Evolutionary conservation across 2,888 invertebrate species (phyloP), one percentile per base, ranked within the genome.

Genomic region (Hemithea aestivaria): DNA sequence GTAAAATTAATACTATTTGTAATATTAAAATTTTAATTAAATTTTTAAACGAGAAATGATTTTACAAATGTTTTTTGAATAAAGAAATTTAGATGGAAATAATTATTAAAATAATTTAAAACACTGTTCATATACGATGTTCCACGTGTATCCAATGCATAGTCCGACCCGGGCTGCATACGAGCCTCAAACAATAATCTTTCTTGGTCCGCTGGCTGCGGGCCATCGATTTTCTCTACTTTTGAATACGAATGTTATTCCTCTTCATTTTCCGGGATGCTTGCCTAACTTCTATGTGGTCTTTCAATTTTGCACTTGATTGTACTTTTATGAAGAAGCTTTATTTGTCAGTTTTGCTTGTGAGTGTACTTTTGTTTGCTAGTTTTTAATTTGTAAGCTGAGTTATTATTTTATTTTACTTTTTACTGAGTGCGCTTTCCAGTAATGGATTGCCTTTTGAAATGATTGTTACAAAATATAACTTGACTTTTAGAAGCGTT

Each of bases 141-240:
- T 21, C 1, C 7, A 20, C 9, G 3, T 7, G 7, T 25, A 10
- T 2, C 2, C n/a, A 34, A 11, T 23, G 10, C 5, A 5, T 16
- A 16, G 16, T 16, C 16, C 16, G 16, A 16, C 16, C 9, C 10
- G 5, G 8, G 26, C n/a, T 27, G 28, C 56, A 45, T 40, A 48
- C 48, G 45, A 46, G 48, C 43, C 12, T 48, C 42, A 45, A 47
- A 50, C 49, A 55, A 49, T 53, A 55, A 49, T 49, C 48, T 42
- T 27, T 29, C 35, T 21, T 26, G 43, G 38, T 34, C 39, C 39
- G 28, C 9, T 33, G 45, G 32, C 39, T 41, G 20, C 24, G 10
- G 11, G 35, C 33, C 36, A 39, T 41, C 44, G 42, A 42, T 42
- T 42, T 40, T 39, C 35, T n/a, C 36, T 22, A 35, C 40, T 35